Conservation (phyloP, 1,140 invertebrate genomes). For the Tigriopus japonicus region DNA sequence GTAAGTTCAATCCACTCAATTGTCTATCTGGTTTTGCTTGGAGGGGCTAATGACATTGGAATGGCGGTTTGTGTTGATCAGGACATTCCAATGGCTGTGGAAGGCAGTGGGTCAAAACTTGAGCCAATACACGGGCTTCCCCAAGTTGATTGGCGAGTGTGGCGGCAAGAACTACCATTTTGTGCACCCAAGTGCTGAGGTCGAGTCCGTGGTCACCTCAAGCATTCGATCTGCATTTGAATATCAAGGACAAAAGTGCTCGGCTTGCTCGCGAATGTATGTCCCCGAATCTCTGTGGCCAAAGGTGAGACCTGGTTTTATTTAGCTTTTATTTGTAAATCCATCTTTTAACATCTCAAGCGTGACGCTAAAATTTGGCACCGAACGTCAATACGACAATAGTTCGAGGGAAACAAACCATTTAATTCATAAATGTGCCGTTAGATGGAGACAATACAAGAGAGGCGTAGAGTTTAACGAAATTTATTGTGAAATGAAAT, state of each 20-base stretch:
- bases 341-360: slow-evolving; percentile 1
- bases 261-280: slow-evolving; percentile 89
- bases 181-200: slow-evolving; percentile 73
- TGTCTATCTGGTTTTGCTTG: too few species aligned
- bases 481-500: too few species aligned
- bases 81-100: slow-evolving; percentile 86
- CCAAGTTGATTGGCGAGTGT: slow-evolving; percentile 83
- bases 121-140: slow-evolving; percentile 67
- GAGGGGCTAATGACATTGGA: too few species aligned
- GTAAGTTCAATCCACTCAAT: slow-evolving; percentile 29
- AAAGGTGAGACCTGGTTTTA: slow-evolving; percentile 30
- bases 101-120: slow-evolving; percentile 77
- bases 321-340: not conserved
- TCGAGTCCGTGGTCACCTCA: slow-evolving; percentile 53
- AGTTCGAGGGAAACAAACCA: too few species aligned
- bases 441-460: too few species aligned
- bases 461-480: too few species aligned
- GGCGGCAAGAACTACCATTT: slow-evolving; percentile 99
- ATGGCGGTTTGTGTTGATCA: slow-evolving; percentile 22
- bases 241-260: slow-evolving; percentile 88
- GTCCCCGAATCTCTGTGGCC: slow-evolving; percentile 78
- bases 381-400: too few species aligned
- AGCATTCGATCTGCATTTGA: slow-evolving; percentile 88
- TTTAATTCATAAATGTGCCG: too few species aligned
- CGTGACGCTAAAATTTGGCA: too few species aligned